Base-by-base conservation (phyloP, 2,113 vertebrate species). In the Chrysochloris asiatica region DNA sequence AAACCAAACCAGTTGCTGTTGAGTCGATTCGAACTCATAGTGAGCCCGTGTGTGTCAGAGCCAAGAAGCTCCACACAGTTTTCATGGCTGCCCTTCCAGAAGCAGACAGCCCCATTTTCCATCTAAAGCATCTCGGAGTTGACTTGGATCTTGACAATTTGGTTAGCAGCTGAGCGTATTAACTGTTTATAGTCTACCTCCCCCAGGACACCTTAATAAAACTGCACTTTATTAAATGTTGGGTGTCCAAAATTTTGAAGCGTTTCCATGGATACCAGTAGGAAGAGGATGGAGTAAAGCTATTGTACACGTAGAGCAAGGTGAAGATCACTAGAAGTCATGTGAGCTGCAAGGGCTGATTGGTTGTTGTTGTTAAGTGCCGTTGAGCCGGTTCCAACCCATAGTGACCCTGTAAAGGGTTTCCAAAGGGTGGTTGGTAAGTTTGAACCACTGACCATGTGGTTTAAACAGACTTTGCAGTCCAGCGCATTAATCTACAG, bases 251-350 rank as follows among this genome's bases (percentile, higher is more conserved):
- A 75, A n/a, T n/a, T 12, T 71, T n/a, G 16, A 86, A 82, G 56
- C 26, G 38, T 65, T 85, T 86, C 85, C 33, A 0, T 11, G 33
- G 71, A 28, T 22, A 6, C 65, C 72, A 80, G 54, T 13, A 4
- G 3, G 10, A 47, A 47, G n/a, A 45, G 0, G 67, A 65, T 17
- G 30, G 75, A 43, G 11, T 30, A 38, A 69, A 82, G 30, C 47
- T 17, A 26, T 0, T 0, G 0, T 45, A 11, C 48, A 12, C n/a
- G 22, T 50, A 56, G 10, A 30, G 6, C 0, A 63, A 56, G 30
- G 17, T 72, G 48, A 87, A 16, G 38, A 47, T 56, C 8, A 0
- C 1, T 6, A 14, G 22, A 69, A 61, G 47, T 63, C 52, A 45
- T 14, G 21, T 3, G 56, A 1, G 41, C 52, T 69, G 16, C 24